Evolutionary conservation across 2,797 vertebrate species (phyloP), one percentile per base, ranked within the genome.

Genomic region (Balearica regulorum): DNA sequence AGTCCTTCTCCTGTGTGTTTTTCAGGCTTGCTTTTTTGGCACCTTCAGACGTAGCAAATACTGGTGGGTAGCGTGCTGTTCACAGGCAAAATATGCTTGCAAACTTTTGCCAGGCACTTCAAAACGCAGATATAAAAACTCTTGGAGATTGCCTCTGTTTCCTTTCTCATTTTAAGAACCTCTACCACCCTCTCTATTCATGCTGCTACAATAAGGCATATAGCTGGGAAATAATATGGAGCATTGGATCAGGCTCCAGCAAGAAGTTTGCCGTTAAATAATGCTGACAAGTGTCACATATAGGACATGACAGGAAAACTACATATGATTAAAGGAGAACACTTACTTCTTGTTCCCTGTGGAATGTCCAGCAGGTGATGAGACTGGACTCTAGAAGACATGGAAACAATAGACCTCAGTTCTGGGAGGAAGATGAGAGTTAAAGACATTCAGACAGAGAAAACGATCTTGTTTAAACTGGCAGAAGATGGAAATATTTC

Each of bases 11-110:
- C 54, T 92, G 54, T 19, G 57, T 61, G 57, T 28, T 48, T 83
- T 95, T 93, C 81, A 89, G 51, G 54, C 64, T 96, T 41, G 49
- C 19, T 78, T 95, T 94, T 96, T 76, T 96, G 94, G 93, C 94
- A 81, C 69, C 39, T 76, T 69, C 92, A 94, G 61, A 19, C 5
- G 2, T 6, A 83, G 81, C 72, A 61, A 83, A 73, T 73, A 77
- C n/a, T 85, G 72, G 71, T 95, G 89, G 71, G 86, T 80, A 95
- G 57, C 15, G 54, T 85, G 68, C 81, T 92, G 49, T 65, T 94
- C 87, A 72, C 60, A 91, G 76, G 69, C 68, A 86, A 94, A 96
- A 89, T 55, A 55, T 35, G 49, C 83, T 72, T 71, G 81, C 89
- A 93, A 69, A 81, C 54, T 90, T 95, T 72, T 85, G 82, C 94